Evolutionary conservation across 2,888 invertebrate species (phyloP).

Genomic region (Crocallis elinguaria): DNA sequence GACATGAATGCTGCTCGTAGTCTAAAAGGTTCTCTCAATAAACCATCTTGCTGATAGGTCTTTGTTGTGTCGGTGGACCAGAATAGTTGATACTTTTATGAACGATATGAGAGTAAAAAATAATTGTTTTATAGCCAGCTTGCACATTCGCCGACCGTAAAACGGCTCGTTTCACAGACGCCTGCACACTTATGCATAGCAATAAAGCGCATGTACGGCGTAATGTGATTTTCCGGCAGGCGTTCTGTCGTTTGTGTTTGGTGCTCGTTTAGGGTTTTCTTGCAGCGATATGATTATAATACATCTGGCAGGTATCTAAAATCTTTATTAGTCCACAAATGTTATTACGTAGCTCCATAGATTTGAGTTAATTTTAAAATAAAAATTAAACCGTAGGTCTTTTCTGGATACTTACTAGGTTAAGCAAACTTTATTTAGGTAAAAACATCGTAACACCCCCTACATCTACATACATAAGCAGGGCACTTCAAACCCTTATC

Average conservation of each 20-base stretch:
- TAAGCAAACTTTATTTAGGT: background rate
- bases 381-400: too few species aligned
- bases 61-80: too few species aligned
- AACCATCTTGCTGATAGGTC: too few species aligned
- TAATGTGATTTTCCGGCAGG: conserved; percentile 30
- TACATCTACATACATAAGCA: conserved; percentile 9
- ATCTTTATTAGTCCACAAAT: background rate
- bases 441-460: background rate
- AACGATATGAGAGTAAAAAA: conserved; percentile 1
- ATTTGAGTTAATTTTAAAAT: too few species aligned
- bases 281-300: background rate
- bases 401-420: too few species aligned
- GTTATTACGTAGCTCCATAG: too few species aligned
- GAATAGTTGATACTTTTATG: background rate
- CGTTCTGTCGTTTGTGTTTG: conserved; percentile 20
- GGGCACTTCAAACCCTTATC: conserved; percentile 35
- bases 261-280: background rate
- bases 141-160: conserved; percentile 22
- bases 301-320: background rate
- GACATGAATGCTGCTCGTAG: too few species aligned
- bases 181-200: conserved; percentile 28
- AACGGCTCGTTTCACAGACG: conserved; percentile 27
- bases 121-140: conserved; percentile 29
- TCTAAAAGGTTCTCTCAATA: too few species aligned
- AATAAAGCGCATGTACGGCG: conserved; percentile 21